Evolutionary conservation across 2,888 invertebrate species (phyloP), one percentile per base, ranked within the genome.

Genomic region (Pristionchus maxplancki): DNA sequence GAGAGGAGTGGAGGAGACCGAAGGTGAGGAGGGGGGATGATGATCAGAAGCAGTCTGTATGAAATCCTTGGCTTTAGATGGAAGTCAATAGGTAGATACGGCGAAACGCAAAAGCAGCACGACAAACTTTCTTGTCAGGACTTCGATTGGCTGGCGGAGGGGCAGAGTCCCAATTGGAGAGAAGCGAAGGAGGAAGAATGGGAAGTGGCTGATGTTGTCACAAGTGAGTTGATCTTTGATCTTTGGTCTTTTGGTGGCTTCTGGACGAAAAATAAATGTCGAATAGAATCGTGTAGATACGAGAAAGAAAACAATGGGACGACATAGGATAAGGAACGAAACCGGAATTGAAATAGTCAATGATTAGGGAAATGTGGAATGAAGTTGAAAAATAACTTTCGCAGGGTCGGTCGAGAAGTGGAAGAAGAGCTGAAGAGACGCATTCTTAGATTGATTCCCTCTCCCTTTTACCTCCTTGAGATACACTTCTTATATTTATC

Each of bases 111-210:
- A n/a, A n/a, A n/a, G n/a, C n/a, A n/a, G n/a, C n/a, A n/a, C n/a
- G n/a, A n/a, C n/a, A n/a, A n/a, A n/a, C n/a, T n/a, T n/a, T n/a
- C n/a, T 17, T 64, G 1, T 2, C 87, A 87, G 87, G 92, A 92
- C 88, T 92, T 92, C 71, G 90, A 92, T 88, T 92, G 92, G 92
- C 87, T 92, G n/a, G 90, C 91, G 2, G 88, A 84, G 17, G 90
- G 89, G 0, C 91, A 89, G 24, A 92, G 91, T 87, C 92, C 92
- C 15, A 90, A 92, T 82, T 92, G 92, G 92, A 50, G 67, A 62
- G 50, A 53, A 53, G 44, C 44, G 82, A 83, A 37, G 28, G 82
- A 83, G 24, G 53, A 83, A 6, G 82, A 83, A 24, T 83, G 82
- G 53, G 17, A 34, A 28, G 82, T 83, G 5, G 82, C 82, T 20